Evolutionary conservation across 2,888 invertebrate species (phyloP).

Genomic region (Invenusta paracnida): DNA sequence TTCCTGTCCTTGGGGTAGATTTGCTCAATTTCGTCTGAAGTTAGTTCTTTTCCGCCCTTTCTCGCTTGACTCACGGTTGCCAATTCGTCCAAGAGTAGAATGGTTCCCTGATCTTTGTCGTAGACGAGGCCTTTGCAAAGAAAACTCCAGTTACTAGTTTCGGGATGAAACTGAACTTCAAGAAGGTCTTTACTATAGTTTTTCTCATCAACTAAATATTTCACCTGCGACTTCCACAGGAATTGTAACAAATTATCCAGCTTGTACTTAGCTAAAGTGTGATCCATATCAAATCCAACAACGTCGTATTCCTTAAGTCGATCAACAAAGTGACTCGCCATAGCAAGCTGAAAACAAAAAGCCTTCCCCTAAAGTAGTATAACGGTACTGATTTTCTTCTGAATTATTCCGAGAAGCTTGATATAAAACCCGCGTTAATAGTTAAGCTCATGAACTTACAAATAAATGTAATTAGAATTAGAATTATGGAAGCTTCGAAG

Average conservation of each 20-base stretch:
- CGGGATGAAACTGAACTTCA: neutral
- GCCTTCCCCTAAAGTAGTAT: too few relatives aligned
- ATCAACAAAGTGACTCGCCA: neutral
- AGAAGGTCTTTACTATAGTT: neutral
- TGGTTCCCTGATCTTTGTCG: neutral
- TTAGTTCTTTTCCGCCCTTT: neutral
- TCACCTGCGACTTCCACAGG: neutral
- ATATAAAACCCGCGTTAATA: too few relatives aligned
- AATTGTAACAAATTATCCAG: neutral
- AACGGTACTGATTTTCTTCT: too few relatives aligned
- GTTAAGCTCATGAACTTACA: too few relatives aligned
- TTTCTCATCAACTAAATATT: neutral
- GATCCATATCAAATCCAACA: conserved; percentile 13
- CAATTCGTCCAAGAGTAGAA: neutral
- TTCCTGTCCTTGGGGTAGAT: neutral
- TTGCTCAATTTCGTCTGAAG: neutral
- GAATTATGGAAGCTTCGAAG: too few relatives aligned
- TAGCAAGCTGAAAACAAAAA: too few relatives aligned
- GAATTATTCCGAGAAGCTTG: too few relatives aligned
- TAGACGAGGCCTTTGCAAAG: conserved; percentile 6
- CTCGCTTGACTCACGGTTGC: neutral
- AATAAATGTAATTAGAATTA: too few relatives aligned
- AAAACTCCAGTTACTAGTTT: neutral
- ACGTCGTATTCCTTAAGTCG: neutral
- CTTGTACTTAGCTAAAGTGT: conserved; percentile 3